phyloP scores from a whole-genome alignment of 2,797 vertebrate genomes.

The Carduelis carduelis region DNA sequence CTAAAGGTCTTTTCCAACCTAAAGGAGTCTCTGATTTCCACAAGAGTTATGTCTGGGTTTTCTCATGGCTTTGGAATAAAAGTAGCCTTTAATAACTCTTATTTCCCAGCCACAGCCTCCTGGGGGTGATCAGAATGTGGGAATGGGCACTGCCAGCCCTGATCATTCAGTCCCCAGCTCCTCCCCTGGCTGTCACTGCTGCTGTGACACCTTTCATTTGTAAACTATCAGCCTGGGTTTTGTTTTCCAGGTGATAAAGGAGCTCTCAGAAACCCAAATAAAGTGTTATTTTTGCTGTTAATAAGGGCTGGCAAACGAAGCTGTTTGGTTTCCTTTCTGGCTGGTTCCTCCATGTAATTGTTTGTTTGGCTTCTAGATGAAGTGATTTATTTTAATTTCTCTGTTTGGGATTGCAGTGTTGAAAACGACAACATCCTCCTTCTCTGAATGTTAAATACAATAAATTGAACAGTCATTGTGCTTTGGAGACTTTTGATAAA shows the following conservation, averaged over 20 bases:
- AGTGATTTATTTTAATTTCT: slow-evolving; percentile 53
- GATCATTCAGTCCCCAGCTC: background rate
- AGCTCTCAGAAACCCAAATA: background rate
- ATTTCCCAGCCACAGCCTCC: background rate
- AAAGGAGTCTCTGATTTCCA: background rate
- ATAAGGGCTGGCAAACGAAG: background rate
- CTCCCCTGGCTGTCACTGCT: background rate
- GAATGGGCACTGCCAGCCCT: background rate
- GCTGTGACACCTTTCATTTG: background rate
- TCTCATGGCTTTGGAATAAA: background rate
- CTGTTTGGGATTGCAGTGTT: slow-evolving; percentile 3
- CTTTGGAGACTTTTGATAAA: slow-evolving; percentile 27
- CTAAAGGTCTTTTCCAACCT: background rate
- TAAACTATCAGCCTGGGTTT: background rate
- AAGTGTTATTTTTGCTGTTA: slow-evolving; percentile 29
- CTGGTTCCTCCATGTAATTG: background rate
- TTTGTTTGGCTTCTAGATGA: slow-evolving; percentile 54
- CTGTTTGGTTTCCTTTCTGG: slow-evolving; percentile 49
- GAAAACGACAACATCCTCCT: background rate
- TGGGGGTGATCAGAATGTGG: background rate
- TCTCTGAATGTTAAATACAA: background rate
- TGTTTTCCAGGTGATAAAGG: slow-evolving; percentile 40
- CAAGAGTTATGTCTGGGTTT: background rate
- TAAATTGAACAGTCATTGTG: background rate
- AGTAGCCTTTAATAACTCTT: background rate